Evolutionary conservation across 2,888 invertebrate species (phyloP).

Genomic region (Agriopis marginaria): DNA sequence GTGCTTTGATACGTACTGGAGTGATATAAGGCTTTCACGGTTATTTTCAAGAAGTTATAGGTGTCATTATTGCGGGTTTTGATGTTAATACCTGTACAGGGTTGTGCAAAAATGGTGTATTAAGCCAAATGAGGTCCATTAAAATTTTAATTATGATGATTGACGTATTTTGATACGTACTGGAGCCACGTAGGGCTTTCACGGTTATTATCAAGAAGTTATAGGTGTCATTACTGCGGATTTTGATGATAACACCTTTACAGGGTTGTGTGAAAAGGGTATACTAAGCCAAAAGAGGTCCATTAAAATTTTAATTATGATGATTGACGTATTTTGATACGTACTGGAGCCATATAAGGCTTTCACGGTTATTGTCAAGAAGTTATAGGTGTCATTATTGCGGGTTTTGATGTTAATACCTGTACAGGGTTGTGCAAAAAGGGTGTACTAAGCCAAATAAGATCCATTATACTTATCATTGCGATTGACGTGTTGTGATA

Average conservation of each 20-base stretch:
- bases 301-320: too few species aligned
- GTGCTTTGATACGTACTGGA: slow-evolving; percentile 14
- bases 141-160: too few species aligned
- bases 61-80: slow-evolving; percentile 4
- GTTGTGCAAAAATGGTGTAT: neutral
- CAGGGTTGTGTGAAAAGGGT: neutral
- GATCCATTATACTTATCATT: too few species aligned
- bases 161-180: slow-evolving; percentile 13
- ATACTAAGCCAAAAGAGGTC: too few species aligned
- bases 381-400: slow-evolving; percentile 21
- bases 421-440: neutral
- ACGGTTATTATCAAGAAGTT: slow-evolving; percentile 24
- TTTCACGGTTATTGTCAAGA: slow-evolving; percentile 22
- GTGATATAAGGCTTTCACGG: slow-evolving; percentile 21
- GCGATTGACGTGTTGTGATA: slow-evolving; percentile 5
- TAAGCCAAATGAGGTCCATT: too few species aligned
- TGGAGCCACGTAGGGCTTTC: slow-evolving; percentile 22
- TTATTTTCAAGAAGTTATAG: slow-evolving; percentile 25
- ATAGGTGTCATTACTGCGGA: slow-evolving; percentile 10
- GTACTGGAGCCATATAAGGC: slow-evolving; percentile 18
- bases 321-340: slow-evolving; percentile 9
- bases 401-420: neutral
- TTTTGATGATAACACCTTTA: neutral
- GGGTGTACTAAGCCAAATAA: too few species aligned
- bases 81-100: neutral